A percentile compares a stretch with the other conserved stretches of the same genome.
Evolutionary conservation across 2,113 vertebrate genomes (phyloP).

Genomic region (Callipepla squamata): DNA sequence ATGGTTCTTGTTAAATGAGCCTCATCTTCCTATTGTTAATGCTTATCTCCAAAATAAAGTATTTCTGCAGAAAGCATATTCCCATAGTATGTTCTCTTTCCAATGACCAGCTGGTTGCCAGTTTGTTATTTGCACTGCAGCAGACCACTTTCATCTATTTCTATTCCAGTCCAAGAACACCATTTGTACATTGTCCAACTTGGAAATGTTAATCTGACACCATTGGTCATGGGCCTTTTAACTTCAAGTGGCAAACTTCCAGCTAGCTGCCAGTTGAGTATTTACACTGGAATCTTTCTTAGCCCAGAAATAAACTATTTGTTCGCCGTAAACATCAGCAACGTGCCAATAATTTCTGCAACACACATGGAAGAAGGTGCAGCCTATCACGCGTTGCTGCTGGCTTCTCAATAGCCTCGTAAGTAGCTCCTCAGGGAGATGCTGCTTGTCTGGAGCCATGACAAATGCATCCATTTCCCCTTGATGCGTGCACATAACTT

Average conservation of each 20-base stretch:
- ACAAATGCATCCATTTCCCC: constrained; percentile 31
- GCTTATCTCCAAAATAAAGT: constrained; percentile 74
- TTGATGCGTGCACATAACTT: not conserved
- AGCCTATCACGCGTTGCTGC: not conserved
- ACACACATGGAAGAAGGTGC: constrained; percentile 1
- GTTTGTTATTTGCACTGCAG: constrained; percentile 68
- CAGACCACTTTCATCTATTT: constrained; percentile 73
- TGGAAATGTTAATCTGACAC: constrained; percentile 75
- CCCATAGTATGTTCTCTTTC: constrained; percentile 67
- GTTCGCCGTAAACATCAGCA: constrained; percentile 24
- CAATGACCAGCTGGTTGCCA: constrained; percentile 73
- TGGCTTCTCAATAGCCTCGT: constrained; percentile 38
- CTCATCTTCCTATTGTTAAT: constrained; percentile 71
- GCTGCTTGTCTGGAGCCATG: constrained; percentile 40
- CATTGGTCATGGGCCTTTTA: constrained; percentile 72
- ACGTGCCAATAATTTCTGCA: constrained; percentile 7
- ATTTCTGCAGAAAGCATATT: constrained; percentile 70
- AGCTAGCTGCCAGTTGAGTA: constrained; percentile 72
- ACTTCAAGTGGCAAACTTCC: constrained; percentile 71
- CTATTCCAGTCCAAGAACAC: constrained; percentile 73
- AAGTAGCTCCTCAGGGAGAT: constrained; percentile 43
- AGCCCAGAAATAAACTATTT: constrained; percentile 70
- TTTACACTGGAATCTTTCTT: constrained; percentile 73
- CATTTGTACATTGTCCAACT: constrained; percentile 77
- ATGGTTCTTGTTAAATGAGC: constrained; percentile 68